Evolutionary conservation across 2,797 vertebrate genomes (phyloP), one percentile per base, ranked within the genome.

Genomic region (Rallus crepitans): DNA sequence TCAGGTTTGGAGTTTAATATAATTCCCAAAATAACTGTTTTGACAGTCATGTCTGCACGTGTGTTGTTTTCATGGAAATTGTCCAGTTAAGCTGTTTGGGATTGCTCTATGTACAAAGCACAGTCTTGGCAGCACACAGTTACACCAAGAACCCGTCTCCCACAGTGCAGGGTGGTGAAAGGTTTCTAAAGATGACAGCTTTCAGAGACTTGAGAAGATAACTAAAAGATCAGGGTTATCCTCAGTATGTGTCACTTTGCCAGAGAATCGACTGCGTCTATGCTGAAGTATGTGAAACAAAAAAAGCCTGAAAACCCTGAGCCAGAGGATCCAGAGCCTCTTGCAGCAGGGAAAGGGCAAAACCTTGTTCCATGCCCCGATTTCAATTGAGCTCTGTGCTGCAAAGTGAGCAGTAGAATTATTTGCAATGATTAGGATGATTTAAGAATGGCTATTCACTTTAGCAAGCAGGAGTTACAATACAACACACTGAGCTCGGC

Each of bases 341-440:
- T 52, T 21, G 3, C 28, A 60, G 40, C 30, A 60, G 33, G 63
- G 37, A 42, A 57, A 57, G 25, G 66, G 18, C n/a, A 77, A 73
- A 75, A 39, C 45, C n/a, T 82, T 35, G 4, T 40, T 90, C 16
- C 33, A 13, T 27, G 40, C 48, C 75, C 45, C 70, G 37, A 37
- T 65, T 82, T 71, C 56, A 33, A 0, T 3, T 35, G 70, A 83
- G 15, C 37, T 79, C 57, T 45, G 18, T 33, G 27, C 68, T 78
- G 37, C 30, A 63, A 78, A 92, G 56, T 14, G 39, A 86, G 47
- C 72, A 59, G 55, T 45, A 73, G 61, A 76, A 79, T 88, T 68
- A 35, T 81, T 82, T 82, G 64, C 42, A 82, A 20, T 90, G 90
- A 73, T 76, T 52, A 63, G 52, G 56, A 47, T 70, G 55, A 72